These are phyloP conservation scores for Rissa tridactyla DNA, from an alignment of 2,113 vertebrate genomes.

Conservation along the genomic window DNA sequence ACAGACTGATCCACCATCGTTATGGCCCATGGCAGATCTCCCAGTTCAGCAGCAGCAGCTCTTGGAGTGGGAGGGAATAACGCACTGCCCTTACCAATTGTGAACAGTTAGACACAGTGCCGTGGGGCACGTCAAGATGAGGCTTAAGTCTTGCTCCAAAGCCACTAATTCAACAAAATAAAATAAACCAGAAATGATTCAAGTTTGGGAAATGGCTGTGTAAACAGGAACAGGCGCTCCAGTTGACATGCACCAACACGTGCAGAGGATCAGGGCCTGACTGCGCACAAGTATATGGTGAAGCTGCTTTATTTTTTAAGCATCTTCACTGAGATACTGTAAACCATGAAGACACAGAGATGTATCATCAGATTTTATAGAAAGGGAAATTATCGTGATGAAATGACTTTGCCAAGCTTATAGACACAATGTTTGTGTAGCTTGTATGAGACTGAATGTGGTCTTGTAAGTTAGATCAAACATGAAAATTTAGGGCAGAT, in stretches of 20 bases:
- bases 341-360: background rate
- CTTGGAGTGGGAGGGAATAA: background rate
- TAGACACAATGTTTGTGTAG: background rate
- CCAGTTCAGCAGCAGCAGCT: background rate
- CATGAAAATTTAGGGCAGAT: background rate
- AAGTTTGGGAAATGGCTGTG: background rate
- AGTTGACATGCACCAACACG: background rate
- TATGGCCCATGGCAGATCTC: background rate
- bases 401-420: background rate
- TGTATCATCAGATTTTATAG: background rate
- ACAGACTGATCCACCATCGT: background rate
- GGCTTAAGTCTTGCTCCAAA: background rate
- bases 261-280: background rate
- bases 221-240: background rate
- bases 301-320: background rate
- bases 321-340: background rate
- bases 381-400: background rate
- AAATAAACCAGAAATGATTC: background rate
- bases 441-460: background rate
- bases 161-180: background rate
- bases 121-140: rapidly evolving
- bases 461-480: background rate
- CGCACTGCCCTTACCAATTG: too few relatives aligned
- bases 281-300: background rate
- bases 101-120: background rate